Evolutionary conservation across 2,888 invertebrate species (phyloP), one percentile per base, ranked within the genome.

Genomic region (Dynastes tityus): DNA sequence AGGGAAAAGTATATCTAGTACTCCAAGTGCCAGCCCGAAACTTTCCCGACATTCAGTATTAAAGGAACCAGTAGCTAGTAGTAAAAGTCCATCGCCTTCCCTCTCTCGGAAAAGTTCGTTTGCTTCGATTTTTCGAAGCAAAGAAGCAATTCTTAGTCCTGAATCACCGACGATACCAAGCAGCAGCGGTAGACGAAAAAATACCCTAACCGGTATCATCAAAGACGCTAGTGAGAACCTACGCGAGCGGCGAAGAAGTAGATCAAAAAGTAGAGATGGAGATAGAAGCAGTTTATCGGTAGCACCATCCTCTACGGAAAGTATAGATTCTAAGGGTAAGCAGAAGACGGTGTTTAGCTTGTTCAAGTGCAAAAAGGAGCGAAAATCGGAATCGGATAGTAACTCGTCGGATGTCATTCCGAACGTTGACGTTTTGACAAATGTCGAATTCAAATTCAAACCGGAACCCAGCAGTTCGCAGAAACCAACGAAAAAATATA

Each of bases 51-150:
- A 89, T 75, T 83, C 74, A 32, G 63, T 83, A 27, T 49, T 84
- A 68, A 82, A 84, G 80, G 84, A 85, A 67, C 80, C 81, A 9
- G 82, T 81, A 51, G 79, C 84, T 65, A 84, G 86, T 79, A 86
- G 87, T 80, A 85, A 88, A 78, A 91, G 91, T 9, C 95, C 95
- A 0, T 95, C 96, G 1, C 95, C 95, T 0, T 91, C 92, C 0
- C 90, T 92, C 0, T 95, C 95, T 0, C 91, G 96, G 55, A 95
- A 95, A 87, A 95, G 94, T 83, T 96, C 95, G 49, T 95, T 96
- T 85, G 94, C 95, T 78, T 95, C 95, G 2, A 88, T 96, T 63
- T 96, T 96, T 85, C 93, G 94, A 87, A 93, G 94, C 81, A 93
- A 93, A 83, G 94, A 93, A 84, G 91, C 91, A 27, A 91, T 92